Evolutionary conservation across 2,888 invertebrate species (phyloP).

Genomic region (Tricholauxania praeusta): DNA sequence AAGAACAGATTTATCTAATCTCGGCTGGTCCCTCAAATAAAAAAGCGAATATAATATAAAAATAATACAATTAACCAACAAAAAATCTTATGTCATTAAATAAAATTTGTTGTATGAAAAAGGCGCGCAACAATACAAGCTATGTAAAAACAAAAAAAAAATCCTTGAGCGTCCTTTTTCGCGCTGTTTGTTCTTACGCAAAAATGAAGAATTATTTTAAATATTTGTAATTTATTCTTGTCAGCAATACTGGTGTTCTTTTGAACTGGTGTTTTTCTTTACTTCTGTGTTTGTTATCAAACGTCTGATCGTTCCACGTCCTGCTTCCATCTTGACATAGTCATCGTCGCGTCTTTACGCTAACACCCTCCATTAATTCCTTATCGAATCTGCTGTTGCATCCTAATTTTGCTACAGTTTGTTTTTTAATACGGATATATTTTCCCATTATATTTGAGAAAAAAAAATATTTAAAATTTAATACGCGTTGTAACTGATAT

Average conservation of each 20-base stretch:
- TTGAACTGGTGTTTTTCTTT: constrained; percentile 14
- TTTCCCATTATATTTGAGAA: not conserved
- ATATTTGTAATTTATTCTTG: constrained; percentile 38
- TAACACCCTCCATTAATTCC: constrained; percentile 18
- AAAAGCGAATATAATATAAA: not conserved
- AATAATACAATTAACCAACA: not conserved
- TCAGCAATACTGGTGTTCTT: constrained; percentile 36
- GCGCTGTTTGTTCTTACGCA: not conserved
- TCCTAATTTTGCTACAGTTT: not conserved
- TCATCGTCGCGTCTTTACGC: not conserved
- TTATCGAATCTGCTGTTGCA: constrained; percentile 13
- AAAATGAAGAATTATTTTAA: constrained; percentile 29
- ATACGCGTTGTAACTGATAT: constrained; percentile 18
- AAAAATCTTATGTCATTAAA: not conserved
- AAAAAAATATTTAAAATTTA: not conserved
- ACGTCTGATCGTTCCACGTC: not conserved
- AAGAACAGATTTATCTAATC: not conserved
- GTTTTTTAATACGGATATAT: not conserved
- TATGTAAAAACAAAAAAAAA: not conserved
- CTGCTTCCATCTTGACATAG: not conserved
- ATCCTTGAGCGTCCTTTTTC: constrained; percentile 8
- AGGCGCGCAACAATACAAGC: not conserved
- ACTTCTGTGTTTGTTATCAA: not conserved
- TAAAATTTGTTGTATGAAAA: not conserved
- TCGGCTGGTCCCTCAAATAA: not conserved